Evolutionary conservation across 2,888 invertebrate species (phyloP), one percentile per base, ranked within the genome.

Genomic region (Corythucha ciliata): DNA sequence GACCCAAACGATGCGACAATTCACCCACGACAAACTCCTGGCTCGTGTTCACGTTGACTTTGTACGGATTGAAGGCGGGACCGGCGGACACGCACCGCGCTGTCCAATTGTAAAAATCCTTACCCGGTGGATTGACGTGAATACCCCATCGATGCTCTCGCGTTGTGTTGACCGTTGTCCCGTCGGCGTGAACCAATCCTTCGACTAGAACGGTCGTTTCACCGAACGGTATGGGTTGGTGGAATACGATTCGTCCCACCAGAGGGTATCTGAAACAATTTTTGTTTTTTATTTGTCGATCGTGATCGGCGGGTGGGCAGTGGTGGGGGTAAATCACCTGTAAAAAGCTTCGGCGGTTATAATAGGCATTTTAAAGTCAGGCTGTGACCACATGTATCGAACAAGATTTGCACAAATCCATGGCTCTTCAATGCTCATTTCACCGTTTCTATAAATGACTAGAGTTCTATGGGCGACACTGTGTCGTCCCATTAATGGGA

Each of bases 61-160:
- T 77, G 61, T 80, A 80, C 0, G 92, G 92, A 70, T 92, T 86
- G 65, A 74, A 86, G n/a, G 79, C 71, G 1, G 64, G 65, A 4
- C 87, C 90, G 0, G 87, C 77, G 59, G 87, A 87, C 8, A 87
- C 69, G 65, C 92, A 91, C 29, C 92, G 72, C 36, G 75, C 80
- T 24, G 83, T 83, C 92, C 91, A 92, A 68, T 89, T 87, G 67
- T 90, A 90, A 69, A 83, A 92, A 69, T 93, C 93, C 54, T 77
- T 78, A 16, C 87, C 89, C 0, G 90, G 86, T 0, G 84, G 74
- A 58, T 75, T 70, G 52, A 79, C 80, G 66, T 91, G 87, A 16
- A 93, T 74, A 10, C 83, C 83, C 91, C 92, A 93, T 57, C 86
- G 70, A 67, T 87, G 87, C 10, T 74, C 74, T 36, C 72, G 73